Conservation (phyloP, 2,113 vertebrate species). For the Hystrix brachyura region DNA sequence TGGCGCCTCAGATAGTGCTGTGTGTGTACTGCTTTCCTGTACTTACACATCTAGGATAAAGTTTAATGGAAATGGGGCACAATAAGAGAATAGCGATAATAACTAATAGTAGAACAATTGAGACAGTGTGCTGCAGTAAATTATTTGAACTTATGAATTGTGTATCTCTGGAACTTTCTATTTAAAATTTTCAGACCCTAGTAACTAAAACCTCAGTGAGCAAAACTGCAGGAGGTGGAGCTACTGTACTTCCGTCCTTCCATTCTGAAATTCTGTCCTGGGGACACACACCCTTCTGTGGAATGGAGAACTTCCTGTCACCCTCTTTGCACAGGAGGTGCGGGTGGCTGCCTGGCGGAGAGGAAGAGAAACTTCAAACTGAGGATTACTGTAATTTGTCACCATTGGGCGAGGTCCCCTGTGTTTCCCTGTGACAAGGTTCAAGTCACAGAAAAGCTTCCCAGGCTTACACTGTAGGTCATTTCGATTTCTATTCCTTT, state of each 20-base stretch:
- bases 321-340: background rate
- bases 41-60: too few relatives aligned
- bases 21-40: background rate
- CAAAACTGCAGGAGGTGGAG: background rate
- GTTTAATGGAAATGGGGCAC: background rate
- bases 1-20: background rate
- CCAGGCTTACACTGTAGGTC: background rate
- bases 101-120: background rate
- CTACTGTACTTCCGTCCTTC: background rate
- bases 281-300: background rate
- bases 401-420: background rate
- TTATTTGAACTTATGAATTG: background rate
- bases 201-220: background rate
- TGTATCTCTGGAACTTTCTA: background rate
- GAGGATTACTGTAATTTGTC: background rate
- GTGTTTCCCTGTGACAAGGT: background rate
- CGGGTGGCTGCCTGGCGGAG: background rate
- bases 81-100: background rate
- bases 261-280: background rate
- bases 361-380: constrained; percentile 21
- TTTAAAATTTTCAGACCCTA: background rate
- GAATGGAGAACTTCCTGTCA: background rate
- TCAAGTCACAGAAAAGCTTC: background rate
- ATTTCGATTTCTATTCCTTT: background rate
- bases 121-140: background rate